A percentile compares a stretch with the other conserved stretches of the same genome.
Conservation (phyloP, 2,888 invertebrate genomes). For the Eumacrocentrus americanus region DNA sequence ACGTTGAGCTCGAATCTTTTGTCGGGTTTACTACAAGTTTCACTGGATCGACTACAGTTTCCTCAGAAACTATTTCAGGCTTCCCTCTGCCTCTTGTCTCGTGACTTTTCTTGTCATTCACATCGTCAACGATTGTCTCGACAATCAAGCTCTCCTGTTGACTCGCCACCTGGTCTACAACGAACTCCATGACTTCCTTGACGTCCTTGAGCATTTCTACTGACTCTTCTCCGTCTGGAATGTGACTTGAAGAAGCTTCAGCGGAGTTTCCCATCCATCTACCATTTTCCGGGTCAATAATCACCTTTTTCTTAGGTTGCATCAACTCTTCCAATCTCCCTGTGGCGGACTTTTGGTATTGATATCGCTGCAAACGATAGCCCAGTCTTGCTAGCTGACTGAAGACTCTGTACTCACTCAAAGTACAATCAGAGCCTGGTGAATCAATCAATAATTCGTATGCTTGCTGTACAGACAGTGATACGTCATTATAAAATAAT, state of each 20-base stretch:
- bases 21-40: constrained; percentile 40
- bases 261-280: constrained; percentile 43
- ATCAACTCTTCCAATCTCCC: constrained; percentile 36
- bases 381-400: constrained; percentile 67
- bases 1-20: constrained; percentile 27
- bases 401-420: constrained; percentile 68
- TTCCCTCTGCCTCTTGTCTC: neutral
- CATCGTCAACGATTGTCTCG: neutral
- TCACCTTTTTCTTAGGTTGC: constrained; percentile 48
- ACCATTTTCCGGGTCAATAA: constrained; percentile 53
- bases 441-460: constrained; percentile 64
- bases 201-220: constrained; percentile 23
- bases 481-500: constrained; percentile 65
- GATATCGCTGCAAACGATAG: constrained; percentile 65
- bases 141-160: constrained; percentile 5
- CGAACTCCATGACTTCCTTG: constrained; percentile 30
- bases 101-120: constrained; percentile 8
- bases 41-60: constrained; percentile 49
- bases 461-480: constrained; percentile 72
- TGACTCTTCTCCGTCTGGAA: constrained; percentile 19
- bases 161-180: constrained; percentile 28
- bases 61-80: constrained; percentile 52
- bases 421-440: constrained; percentile 53
- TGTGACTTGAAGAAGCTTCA: constrained; percentile 10
- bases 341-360: constrained; percentile 40